phyloP scores from a whole-genome alignment of 2,888 invertebrate species.

The Xestia rhomboidea region DNA sequence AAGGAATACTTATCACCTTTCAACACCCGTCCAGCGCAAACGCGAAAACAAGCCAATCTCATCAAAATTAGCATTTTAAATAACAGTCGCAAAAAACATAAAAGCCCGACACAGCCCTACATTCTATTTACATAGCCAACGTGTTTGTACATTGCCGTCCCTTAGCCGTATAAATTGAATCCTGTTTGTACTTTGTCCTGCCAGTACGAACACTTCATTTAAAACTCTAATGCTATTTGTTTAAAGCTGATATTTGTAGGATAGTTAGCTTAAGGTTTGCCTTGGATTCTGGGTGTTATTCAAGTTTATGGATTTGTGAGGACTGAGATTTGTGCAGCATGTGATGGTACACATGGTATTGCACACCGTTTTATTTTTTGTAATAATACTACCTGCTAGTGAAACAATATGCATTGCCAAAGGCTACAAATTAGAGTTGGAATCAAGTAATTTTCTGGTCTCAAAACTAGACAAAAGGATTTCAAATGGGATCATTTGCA shows the following conservation, averaged over 20 bases:
- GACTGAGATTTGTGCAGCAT: slow-evolving; percentile 28
- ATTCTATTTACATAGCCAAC: slow-evolving; percentile 61
- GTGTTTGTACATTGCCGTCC: slow-evolving; percentile 65
- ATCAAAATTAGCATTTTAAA: slow-evolving; percentile 46
- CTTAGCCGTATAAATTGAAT: slow-evolving; percentile 63
- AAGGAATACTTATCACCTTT: not conserved
- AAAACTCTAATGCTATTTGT: slow-evolving; percentile 40
- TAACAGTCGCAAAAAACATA: slow-evolving; percentile 26
- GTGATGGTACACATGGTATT: slow-evolving; percentile 20
- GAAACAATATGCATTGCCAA: not conserved
- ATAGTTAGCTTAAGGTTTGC: slow-evolving; percentile 12
- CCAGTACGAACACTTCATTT: slow-evolving; percentile 43
- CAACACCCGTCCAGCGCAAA: slow-evolving; percentile 9
- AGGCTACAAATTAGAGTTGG: not conserved
- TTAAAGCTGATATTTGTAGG: slow-evolving; percentile 32
- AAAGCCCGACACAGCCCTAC: slow-evolving; percentile 46
- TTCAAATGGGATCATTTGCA: slow-evolving; percentile 19
- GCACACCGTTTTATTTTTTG: slow-evolving; percentile 35
- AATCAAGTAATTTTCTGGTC: slow-evolving; percentile 25
- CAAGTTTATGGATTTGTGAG: slow-evolving; percentile 56
- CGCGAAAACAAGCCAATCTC: slow-evolving; percentile 27
- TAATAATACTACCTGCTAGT: not conserved
- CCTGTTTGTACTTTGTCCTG: slow-evolving; percentile 65
- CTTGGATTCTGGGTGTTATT: slow-evolving; percentile 52
- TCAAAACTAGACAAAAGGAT: slow-evolving; percentile 9